These are phyloP conservation scores for Erpornis zantholeuca DNA, from an alignment of 2,113 vertebrate species.

Conservation along the genomic window DNA sequence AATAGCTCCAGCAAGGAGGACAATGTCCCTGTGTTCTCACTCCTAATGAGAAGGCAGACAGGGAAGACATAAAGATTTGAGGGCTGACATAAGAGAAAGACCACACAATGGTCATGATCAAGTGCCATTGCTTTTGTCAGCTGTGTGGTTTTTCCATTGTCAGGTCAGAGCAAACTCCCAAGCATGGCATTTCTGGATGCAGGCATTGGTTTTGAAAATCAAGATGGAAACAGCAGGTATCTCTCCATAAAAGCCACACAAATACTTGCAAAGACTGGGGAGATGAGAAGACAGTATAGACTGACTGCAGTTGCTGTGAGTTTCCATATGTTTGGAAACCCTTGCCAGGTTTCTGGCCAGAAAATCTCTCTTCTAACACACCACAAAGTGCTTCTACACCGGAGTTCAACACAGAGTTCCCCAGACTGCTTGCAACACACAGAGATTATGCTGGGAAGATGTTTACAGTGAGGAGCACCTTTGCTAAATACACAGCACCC, in stretches of 20 bases:
- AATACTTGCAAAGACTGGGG: background rate
- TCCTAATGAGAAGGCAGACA: background rate
- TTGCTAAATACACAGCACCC: background rate
- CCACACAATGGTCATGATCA: background rate
- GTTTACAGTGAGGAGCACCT: background rate
- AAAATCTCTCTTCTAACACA: background rate
- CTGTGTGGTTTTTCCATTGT: background rate
- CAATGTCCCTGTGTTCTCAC: background rate
- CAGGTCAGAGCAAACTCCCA: background rate
- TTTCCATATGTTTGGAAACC: background rate
- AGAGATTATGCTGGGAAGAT: background rate
- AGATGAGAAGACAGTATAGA: fast-evolving
- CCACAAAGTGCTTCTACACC: background rate
- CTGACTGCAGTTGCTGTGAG: background rate
- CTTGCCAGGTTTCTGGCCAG: background rate
- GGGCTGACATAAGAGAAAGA: background rate
- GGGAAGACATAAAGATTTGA: background rate
- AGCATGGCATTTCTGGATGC: background rate
- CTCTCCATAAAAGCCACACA: background rate
- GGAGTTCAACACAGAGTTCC: background rate
- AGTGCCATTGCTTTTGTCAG: background rate
- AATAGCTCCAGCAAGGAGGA: background rate
- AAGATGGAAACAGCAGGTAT: background rate
- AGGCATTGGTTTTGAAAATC: background rate
- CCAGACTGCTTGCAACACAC: background rate